Conservation (phyloP, 2,113 vertebrate genomes). For the Podiceps cristatus region DNA sequence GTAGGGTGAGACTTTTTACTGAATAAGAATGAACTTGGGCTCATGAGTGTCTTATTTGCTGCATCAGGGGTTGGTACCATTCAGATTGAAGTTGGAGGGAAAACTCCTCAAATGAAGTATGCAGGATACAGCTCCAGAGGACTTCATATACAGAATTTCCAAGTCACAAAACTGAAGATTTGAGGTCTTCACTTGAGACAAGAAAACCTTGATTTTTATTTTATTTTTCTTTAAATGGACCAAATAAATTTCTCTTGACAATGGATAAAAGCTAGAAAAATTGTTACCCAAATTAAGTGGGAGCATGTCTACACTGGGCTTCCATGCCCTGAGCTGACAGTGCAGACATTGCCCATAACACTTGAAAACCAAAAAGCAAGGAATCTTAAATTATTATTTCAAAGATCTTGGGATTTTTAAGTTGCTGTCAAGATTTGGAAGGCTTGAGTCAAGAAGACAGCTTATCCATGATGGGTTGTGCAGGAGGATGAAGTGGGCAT, state of each 20-base stretch:
- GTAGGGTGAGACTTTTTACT: neutral
- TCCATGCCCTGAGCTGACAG: neutral
- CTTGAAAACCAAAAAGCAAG: neutral
- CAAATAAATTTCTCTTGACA: neutral
- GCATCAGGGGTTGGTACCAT: neutral
- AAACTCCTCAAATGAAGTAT: neutral
- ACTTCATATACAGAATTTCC: neutral
- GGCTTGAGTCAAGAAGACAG: neutral
- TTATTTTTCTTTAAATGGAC: too few species aligned
- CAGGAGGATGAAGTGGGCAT: neutral
- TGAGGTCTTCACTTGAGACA: neutral
- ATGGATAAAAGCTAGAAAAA: neutral
- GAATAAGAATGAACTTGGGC: neutral
- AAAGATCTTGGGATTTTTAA: neutral
- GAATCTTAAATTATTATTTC: neutral
- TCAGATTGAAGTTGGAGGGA: neutral
- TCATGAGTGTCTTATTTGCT: neutral
- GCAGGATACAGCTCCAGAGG: neutral
- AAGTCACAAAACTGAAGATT: neutral
- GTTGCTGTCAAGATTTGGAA: neutral
- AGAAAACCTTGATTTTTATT: neutral
- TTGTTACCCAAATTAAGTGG: neutral
- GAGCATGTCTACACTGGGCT: neutral
- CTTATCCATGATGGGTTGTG: neutral
- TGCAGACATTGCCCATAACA: neutral